These are phyloP conservation scores for Lithobates sylvaticus DNA, from an alignment of 2,797 vertebrate species.

Conservation along the genomic window DNA sequence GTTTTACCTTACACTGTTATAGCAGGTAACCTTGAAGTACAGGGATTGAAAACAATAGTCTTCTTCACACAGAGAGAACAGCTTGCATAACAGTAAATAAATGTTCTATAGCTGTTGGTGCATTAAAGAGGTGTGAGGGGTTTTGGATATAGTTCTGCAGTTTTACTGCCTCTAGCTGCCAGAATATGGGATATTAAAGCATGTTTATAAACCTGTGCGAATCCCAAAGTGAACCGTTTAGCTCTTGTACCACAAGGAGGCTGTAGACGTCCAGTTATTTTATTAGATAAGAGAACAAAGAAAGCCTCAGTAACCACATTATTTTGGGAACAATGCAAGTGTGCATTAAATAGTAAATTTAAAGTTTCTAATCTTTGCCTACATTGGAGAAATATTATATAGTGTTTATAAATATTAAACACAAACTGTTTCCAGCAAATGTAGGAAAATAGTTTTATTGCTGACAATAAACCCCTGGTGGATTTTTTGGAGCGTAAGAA, in stretches of 20 bases:
- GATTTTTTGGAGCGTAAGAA: not conserved
- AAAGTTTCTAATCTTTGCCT: not conserved
- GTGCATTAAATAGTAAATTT: too few relatives aligned
- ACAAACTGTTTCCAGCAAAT: not conserved
- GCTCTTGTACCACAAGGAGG: conserved; percentile 72
- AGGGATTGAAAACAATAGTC: not conserved
- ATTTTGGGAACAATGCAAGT: not conserved
- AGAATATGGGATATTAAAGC: conserved; percentile 5
- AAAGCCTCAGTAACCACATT: not conserved
- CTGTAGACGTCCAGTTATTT: conserved; percentile 66
- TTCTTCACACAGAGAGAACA: not conserved
- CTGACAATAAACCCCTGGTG: not conserved
- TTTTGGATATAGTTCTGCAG: conserved; percentile 36
- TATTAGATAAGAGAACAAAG: not conserved
- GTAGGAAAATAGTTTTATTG: not conserved
- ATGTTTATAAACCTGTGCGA: conserved; percentile 33
- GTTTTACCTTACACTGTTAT: not conserved
- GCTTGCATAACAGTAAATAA: not conserved
- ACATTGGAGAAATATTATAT: not conserved
- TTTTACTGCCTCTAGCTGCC: conserved; percentile 36
- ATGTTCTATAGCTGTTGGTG: conserved; percentile 7
- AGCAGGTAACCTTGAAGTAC: not conserved
- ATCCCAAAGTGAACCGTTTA: conserved; percentile 63
- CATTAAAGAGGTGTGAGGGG: conserved; percentile 25
- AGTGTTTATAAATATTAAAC: not conserved